phyloP scores from a whole-genome alignment of 2,113 vertebrate genomes.

The Eidolon helvum region DNA sequence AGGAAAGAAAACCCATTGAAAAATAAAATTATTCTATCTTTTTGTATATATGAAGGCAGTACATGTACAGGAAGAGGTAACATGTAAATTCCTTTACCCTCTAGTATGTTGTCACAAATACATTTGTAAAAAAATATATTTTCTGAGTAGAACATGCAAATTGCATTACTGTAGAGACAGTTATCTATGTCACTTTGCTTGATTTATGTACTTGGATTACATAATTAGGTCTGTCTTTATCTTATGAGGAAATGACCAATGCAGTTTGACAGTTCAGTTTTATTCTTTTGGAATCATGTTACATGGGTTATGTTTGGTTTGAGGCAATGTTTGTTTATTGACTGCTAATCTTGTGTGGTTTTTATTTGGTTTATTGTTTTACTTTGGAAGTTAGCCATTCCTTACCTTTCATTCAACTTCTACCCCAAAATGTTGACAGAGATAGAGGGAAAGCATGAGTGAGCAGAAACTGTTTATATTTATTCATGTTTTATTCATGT shows the following conservation, averaged over 20 bases:
- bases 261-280: not conserved
- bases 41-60: not conserved
- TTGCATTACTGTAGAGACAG: not conserved
- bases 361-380: not conserved
- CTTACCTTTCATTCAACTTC: constrained; percentile 18
- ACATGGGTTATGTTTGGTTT: not conserved
- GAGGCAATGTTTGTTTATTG: not conserved
- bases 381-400: not conserved
- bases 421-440: not conserved
- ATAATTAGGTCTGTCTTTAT: not conserved
- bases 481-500: constrained; percentile 41
- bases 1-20: not conserved
- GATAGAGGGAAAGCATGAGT: not conserved
- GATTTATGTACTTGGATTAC: not conserved
- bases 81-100: not conserved
- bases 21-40: not conserved
- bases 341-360: not conserved
- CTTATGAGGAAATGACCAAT: not conserved
- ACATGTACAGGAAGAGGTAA: not conserved
- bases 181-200: not conserved
- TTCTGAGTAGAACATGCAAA: not conserved
- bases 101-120: not conserved
- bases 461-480: constrained; percentile 41
- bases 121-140: not conserved
- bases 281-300: not conserved